A percentile compares a stretch with the other conserved stretches of the same genome.
phyloP scores from a whole-genome alignment of 37 sponge, comb jelly and placozoan species.

The Bolinopsis microptera region DNA sequence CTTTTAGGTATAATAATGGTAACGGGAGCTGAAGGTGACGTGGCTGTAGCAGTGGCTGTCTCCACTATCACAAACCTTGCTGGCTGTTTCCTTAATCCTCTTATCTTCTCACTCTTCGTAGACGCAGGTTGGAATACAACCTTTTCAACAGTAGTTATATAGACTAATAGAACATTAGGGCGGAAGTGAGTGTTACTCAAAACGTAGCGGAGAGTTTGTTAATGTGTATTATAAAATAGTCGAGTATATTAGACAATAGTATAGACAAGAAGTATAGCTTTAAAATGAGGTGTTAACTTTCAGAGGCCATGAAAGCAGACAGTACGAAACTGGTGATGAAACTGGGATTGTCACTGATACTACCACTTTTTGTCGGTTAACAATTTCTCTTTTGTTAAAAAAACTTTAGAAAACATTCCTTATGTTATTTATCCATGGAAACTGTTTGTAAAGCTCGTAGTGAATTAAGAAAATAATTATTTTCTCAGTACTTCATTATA shows the following conservation, averaged over 20 bases:
- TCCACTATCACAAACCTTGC: constrained; percentile 15
- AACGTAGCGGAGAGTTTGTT: no score
- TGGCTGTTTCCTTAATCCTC: constrained; percentile 27
- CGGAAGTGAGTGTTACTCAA: no score
- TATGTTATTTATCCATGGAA: no score
- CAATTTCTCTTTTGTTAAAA: no score
- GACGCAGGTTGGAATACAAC: not conserved
- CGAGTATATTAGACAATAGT: no score
- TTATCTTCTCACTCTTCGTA: constrained; percentile 34
- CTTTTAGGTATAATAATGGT: constrained; percentile 50
- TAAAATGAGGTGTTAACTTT: no score
- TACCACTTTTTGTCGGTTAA: constrained; percentile 59
- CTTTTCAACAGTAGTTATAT: no score
- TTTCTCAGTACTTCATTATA: no score
- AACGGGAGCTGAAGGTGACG: constrained; percentile 54
- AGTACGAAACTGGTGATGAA: not conserved
- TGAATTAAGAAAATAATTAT: no score
- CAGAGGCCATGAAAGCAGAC: constrained; percentile 12
- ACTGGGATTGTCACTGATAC: constrained; percentile 49
- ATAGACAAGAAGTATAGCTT: not conserved
- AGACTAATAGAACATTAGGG: no score
- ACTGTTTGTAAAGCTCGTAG: no score
- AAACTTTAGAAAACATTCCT: not conserved
- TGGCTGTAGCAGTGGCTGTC: constrained; percentile 32
- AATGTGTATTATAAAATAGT: not conserved